Percentiles rank a stretch among this genome's conserved stretches.
These are phyloP conservation scores for Mellilla xanthometata DNA, from an alignment of 2,888 invertebrate species.

Conservation along the genomic window DNA sequence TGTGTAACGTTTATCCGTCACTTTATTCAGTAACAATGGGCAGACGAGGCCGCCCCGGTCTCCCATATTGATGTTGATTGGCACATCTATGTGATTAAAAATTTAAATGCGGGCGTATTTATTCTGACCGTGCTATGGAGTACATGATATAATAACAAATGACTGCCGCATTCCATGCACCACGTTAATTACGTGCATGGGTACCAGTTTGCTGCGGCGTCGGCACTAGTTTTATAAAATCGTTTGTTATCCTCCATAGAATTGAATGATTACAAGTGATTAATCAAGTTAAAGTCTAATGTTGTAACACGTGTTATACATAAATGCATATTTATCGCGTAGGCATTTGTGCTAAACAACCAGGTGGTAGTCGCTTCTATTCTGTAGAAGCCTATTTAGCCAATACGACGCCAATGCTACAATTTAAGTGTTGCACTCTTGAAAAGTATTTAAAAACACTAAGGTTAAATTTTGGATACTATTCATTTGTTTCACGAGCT, in stretches of 20 bases:
- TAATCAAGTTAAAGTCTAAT: constrained; percentile 16
- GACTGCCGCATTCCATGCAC: constrained; percentile 72
- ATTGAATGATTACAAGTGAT: constrained; percentile 32
- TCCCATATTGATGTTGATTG: constrained; percentile 57
- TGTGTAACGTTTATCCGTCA: constrained; percentile 37
- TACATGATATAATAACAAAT: constrained; percentile 63
- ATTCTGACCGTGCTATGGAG: constrained; percentile 59
- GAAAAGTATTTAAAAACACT: too few species aligned
- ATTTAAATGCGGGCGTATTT: constrained; percentile 67
- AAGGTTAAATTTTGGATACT: too few species aligned
- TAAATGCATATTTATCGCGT: too few species aligned
- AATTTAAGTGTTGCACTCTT: too few species aligned
- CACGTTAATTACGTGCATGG: constrained; percentile 53
- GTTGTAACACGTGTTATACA: constrained; percentile 2
- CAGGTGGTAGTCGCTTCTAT: too few species aligned
- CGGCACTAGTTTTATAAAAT: constrained; percentile 27
- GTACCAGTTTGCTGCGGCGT: constrained; percentile 3
- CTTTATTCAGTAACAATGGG: constrained; percentile 42
- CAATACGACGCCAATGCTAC: too few species aligned
- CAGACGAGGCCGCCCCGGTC: constrained; percentile 35
- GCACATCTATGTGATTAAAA: constrained; percentile 58
- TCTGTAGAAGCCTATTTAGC: too few species aligned
- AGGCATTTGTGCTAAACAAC: too few species aligned
- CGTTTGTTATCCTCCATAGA: constrained; percentile 23
- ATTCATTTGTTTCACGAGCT: too few species aligned